Percentiles rank a stretch among this genome's conserved stretches.
These are phyloP conservation scores for Chloroceryle inda DNA, from an alignment of 2,797 vertebrate species.

Conservation along the genomic window DNA sequence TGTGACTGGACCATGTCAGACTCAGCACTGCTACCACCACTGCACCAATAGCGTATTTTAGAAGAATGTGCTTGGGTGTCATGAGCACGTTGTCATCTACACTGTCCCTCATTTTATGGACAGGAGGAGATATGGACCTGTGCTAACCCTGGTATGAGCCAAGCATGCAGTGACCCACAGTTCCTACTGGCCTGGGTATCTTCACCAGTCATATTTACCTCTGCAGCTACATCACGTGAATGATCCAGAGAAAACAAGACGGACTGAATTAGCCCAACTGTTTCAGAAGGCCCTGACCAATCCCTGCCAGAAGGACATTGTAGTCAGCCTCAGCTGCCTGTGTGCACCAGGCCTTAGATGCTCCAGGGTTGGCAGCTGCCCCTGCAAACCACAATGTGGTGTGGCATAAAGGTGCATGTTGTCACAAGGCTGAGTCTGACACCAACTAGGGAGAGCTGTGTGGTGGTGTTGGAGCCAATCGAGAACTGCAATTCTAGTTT, in stretches of 20 bases:
- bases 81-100: background rate
- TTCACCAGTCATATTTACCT: background rate
- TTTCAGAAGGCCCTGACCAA: background rate
- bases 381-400: background rate
- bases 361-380: background rate
- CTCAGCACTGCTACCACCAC: background rate
- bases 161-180: background rate
- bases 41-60: background rate
- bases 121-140: background rate
- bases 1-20: background rate
- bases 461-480: background rate
- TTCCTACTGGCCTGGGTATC: background rate
- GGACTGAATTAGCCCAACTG: background rate
- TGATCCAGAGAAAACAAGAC: background rate
- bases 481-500: background rate
- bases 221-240: background rate
- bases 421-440: background rate
- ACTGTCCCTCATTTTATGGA: background rate
- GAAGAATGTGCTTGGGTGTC: background rate
- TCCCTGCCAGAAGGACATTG: rapidly evolving
- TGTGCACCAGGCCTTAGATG: background rate
- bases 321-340: background rate
- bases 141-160: background rate
- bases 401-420: background rate
- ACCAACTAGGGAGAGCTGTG: background rate